A percentile compares a stretch with the other conserved stretches of the same genome.
These are phyloP conservation scores for Sebastes elongatus DNA, from an alignment of 2,797 vertebrate species.

Conservation along the genomic window DNA sequence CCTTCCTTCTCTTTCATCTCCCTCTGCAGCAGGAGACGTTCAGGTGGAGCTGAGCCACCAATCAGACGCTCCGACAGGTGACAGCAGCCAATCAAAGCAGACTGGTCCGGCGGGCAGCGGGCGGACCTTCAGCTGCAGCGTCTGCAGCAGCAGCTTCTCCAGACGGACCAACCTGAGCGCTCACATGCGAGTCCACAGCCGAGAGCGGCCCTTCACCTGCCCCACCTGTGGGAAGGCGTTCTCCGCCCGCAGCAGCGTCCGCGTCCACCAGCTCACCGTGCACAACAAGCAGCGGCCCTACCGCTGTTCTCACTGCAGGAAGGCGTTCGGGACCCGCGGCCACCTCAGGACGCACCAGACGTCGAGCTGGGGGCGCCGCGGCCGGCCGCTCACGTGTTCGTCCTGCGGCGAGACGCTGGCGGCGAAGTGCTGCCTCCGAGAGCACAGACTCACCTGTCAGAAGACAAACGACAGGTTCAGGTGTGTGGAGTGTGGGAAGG, in stretches of 20 bases:
- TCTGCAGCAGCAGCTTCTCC: constrained; percentile 41
- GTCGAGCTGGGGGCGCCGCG: not conserved
- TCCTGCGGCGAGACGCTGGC: constrained; percentile 21
- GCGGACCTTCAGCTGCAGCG: constrained; percentile 23
- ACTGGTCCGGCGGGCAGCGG: not conserved
- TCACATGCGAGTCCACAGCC: constrained; percentile 42
- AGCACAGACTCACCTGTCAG: constrained; percentile 27
- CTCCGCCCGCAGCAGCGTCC: constrained; percentile 39
- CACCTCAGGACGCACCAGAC: constrained; percentile 47
- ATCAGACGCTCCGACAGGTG: not conserved
- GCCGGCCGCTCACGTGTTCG: not conserved
- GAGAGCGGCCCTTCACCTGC: constrained; percentile 45
- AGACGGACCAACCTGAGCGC: constrained; percentile 31
- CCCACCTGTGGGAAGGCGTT: constrained; percentile 35
- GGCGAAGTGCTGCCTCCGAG: constrained; percentile 23
- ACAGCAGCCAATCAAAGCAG: not conserved
- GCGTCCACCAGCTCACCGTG: constrained; percentile 36
- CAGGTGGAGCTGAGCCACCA: not conserved
- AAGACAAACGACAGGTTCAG: not conserved
- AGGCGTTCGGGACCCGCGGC: constrained; percentile 37
- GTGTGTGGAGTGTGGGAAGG: constrained; percentile 39
- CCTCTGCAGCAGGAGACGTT: not conserved
- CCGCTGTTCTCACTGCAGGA: constrained; percentile 50
- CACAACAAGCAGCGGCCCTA: constrained; percentile 29
- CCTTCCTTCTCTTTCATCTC: not conserved